These are phyloP conservation scores for Notolabrus celidotus DNA, from an alignment of 2,797 vertebrate genomes.

Conservation along the genomic window DNA sequence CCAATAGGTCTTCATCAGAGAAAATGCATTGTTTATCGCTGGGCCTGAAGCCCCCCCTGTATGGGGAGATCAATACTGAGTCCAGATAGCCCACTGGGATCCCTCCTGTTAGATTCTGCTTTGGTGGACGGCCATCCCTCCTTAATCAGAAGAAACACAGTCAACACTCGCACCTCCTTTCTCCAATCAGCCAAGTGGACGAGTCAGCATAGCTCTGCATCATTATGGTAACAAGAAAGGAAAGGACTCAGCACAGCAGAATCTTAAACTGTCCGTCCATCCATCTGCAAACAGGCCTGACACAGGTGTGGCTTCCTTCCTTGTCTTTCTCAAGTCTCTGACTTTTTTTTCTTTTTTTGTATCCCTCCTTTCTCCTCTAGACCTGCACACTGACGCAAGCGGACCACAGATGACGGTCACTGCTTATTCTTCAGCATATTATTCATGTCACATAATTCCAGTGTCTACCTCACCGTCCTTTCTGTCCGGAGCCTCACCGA, in stretches of 20 bases:
- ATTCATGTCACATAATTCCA: conserved; percentile 85
- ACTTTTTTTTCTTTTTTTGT: neutral
- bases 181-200: conserved; percentile 73
- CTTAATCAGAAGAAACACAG: conserved; percentile 66
- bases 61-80: conserved; percentile 65
- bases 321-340: conserved; percentile 61
- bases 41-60: conserved; percentile 36
- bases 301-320: conserved; percentile 75
- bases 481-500: conserved; percentile 53
- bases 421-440: conserved; percentile 76
- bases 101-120: conserved; percentile 67
- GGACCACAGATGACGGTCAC: conserved; percentile 78
- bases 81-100: conserved; percentile 70
- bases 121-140: conserved; percentile 60
- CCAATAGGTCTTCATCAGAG: conserved; percentile 38
- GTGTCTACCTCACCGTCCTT: conserved; percentile 77
- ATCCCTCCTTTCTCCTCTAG: conserved; percentile 47
- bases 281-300: conserved; percentile 51
- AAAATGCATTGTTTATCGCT: conserved; percentile 57
- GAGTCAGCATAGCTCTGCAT: conserved; percentile 76
- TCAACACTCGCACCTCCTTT: conserved; percentile 66
- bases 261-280: conserved; percentile 39
- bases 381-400: conserved; percentile 81
- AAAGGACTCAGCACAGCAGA: conserved; percentile 64
- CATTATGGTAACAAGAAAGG: conserved; percentile 61